Conservation (phyloP, 2,888 invertebrate species). For the Drosophila emarginata region DNA sequence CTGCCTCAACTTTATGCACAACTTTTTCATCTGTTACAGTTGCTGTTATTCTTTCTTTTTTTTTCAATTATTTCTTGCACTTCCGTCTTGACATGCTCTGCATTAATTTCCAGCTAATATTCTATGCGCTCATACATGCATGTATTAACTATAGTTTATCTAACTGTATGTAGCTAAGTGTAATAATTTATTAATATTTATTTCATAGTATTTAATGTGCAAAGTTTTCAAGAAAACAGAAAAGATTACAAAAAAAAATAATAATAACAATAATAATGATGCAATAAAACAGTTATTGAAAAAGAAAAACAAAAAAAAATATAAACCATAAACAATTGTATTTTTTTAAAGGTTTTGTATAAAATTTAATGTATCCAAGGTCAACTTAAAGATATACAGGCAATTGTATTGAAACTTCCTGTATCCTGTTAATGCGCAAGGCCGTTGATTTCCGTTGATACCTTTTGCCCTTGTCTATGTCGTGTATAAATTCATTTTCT, state of each 20-base stretch:
- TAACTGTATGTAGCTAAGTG: slow-evolving; percentile 69
- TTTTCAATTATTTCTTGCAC: slow-evolving; percentile 68
- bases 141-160: slow-evolving; percentile 48
- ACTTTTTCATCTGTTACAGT: slow-evolving; percentile 35
- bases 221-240: slow-evolving; percentile 72
- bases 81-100: slow-evolving; percentile 39
- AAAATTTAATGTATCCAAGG: neutral
- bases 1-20: too few relatives aligned
- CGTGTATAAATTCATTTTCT: slow-evolving; percentile 7
- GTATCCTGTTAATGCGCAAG: slow-evolving; percentile 20
- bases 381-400: slow-evolving; percentile 20
- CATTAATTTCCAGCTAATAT: slow-evolving; percentile 47
- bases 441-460: slow-evolving; percentile 18
- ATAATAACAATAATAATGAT: slow-evolving; percentile 1
- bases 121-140: slow-evolving; percentile 22
- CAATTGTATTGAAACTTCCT: neutral
- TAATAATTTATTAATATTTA: slow-evolving; percentile 73
- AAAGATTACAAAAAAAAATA: slow-evolving; percentile 56
- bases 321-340: neutral
- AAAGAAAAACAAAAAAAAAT: neutral
- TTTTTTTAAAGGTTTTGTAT: neutral
- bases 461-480: slow-evolving; percentile 7
- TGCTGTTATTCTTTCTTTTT: slow-evolving; percentile 49
- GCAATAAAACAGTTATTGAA: slow-evolving; percentile 1
- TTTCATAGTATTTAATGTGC: slow-evolving; percentile 67